Conservation (phyloP, 2,888 invertebrate species). For the Plutella xylostella region DNA sequence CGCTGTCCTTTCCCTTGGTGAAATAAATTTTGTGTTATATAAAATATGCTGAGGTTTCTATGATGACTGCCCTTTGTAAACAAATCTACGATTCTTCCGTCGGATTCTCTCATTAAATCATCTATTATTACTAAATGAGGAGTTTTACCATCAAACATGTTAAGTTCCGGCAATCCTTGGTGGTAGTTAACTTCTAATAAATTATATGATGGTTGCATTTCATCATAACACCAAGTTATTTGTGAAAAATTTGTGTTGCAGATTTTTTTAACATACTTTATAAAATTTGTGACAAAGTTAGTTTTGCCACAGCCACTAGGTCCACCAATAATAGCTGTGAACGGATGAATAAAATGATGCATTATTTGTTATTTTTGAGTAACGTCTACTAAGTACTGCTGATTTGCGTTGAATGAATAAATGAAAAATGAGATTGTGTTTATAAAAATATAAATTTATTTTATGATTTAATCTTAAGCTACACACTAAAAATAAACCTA, state of each 20-base stretch:
- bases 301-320: slow-evolving; percentile 24
- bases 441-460: too few relatives aligned
- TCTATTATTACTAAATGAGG: slow-evolving; percentile 22
- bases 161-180: slow-evolving; percentile 23
- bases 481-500: too few relatives aligned
- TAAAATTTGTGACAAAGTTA: slow-evolving; percentile 15
- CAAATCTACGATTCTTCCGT: slow-evolving; percentile 23
- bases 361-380: too few relatives aligned
- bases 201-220: slow-evolving; percentile 21
- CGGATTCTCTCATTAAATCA: slow-evolving; percentile 26
- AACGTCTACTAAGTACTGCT: too few relatives aligned
- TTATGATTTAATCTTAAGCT: too few relatives aligned
- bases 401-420: too few relatives aligned
- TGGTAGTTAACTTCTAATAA: slow-evolving; percentile 19
- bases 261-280: slow-evolving; percentile 11
- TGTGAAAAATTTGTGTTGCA: slow-evolving; percentile 9
- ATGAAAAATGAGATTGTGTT: too few relatives aligned
- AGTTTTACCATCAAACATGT: slow-evolving; percentile 21
- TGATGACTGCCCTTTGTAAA: slow-evolving; percentile 23
- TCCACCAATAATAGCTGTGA: slow-evolving; percentile 20
- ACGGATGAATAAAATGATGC: slow-evolving; percentile 15
- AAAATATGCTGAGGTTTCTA: slow-evolving; percentile 24
- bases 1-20: slow-evolving; percentile 22
- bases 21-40: slow-evolving; percentile 23
- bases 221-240: slow-evolving; percentile 13